phyloP scores from a whole-genome alignment of 2,113 vertebrate genomes.

The Caracal caracal region DNA sequence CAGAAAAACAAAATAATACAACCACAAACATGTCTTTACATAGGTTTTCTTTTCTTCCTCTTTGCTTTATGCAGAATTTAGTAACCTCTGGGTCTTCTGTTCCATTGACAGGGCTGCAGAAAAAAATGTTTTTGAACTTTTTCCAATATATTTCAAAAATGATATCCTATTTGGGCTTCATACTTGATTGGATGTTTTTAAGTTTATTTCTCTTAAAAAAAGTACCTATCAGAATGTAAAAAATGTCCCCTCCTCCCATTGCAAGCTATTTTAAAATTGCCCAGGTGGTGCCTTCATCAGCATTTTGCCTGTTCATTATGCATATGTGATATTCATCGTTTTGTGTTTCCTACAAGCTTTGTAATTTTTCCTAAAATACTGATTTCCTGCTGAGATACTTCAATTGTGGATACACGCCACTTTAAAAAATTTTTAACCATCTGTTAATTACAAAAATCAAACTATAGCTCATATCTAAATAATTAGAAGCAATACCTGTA shows the following conservation, averaged over 20 bases:
- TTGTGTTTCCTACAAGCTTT: slow-evolving; percentile 47
- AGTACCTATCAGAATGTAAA: background rate
- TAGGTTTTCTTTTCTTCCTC: background rate
- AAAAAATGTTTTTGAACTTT: background rate
- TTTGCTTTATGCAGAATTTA: background rate
- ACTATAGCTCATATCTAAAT: background rate
- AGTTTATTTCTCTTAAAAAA: slow-evolving; percentile 29
- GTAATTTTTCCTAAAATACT: slow-evolving; percentile 29
- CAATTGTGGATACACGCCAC: background rate
- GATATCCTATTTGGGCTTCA: background rate
- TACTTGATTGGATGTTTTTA: background rate
- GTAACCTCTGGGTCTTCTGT: background rate
- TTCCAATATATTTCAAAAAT: background rate
- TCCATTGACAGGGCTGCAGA: background rate
- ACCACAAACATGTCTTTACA: background rate
- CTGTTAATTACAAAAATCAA: background rate
- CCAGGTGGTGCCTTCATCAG: slow-evolving; percentile 31
- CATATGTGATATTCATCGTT: background rate
- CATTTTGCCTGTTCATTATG: slow-evolving; percentile 37
- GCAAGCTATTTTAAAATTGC: slow-evolving; percentile 43
- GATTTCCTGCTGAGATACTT: slow-evolving; percentile 30
- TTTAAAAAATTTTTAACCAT: background rate
- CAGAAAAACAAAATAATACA: background rate
- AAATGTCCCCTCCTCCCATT: slow-evolving; percentile 27
- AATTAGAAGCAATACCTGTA: background rate